Evolutionary conservation across 2,113 vertebrate genomes (phyloP).

Genomic region (human): GRCh38 chr15:58050501-58051000

Average conservation of each 20-base stretch:
- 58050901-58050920: background rate
- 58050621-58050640: background rate
- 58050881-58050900: conserved; percentile 34
- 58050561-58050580: conserved; percentile 8
- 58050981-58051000: conserved; percentile 24
- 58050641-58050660: background rate
- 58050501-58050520: background rate
- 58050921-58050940: background rate
- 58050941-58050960: conserved; percentile 5
- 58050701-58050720: background rate
- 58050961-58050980: conserved; percentile 8
- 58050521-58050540: background rate
- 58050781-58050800: conserved; percentile 38
- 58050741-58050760: background rate
- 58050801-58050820: background rate
- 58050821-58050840: conserved; percentile 19
- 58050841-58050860: background rate
- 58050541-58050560: background rate
- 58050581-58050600: background rate
- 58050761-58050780: background rate
- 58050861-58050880: conserved; percentile 33
- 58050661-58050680: background rate
- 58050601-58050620: conserved; percentile 1
- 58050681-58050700: background rate
- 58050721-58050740: background rate